Evolutionary conservation across 1,140 invertebrate genomes (phyloP).

Genomic region (Heliconius eleuchia): DNA sequence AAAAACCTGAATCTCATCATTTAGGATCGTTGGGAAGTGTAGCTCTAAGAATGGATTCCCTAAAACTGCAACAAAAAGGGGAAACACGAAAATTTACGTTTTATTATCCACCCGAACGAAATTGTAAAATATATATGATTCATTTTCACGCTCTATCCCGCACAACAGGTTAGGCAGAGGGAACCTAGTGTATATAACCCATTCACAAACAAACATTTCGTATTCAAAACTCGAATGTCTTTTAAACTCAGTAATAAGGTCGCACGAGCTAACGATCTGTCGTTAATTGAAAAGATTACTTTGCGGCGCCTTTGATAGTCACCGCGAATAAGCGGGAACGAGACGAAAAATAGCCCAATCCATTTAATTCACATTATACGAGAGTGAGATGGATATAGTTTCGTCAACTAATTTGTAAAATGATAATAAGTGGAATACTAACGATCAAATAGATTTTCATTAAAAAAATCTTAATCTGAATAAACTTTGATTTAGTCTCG

Average conservation of each 20-base stretch:
- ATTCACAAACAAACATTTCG: neutral
- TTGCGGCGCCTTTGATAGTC: conserved; percentile 29
- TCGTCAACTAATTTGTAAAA: neutral
- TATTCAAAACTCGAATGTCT: conserved; percentile 21
- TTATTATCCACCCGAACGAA: too few relatives aligned
- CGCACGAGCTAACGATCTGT: conserved; percentile 27
- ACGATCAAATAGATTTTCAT: neutral
- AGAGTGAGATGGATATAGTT: neutral
- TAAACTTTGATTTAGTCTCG: neutral
- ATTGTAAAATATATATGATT: too few relatives aligned
- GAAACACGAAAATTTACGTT: too few relatives aligned
- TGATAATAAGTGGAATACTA: conserved; percentile 2
- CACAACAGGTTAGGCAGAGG: too few relatives aligned
- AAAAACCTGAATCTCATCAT: too few relatives aligned
- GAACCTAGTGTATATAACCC: too few relatives aligned
- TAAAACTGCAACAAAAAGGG: too few relatives aligned
- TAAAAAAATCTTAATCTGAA: neutral
- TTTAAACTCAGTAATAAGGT: conserved; percentile 29
- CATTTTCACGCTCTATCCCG: too few relatives aligned
- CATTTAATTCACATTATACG: neutral
- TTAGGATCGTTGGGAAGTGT: too few relatives aligned
- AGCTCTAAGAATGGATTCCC: too few relatives aligned
- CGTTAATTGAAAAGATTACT: conserved; percentile 34
- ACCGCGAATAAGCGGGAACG: neutral
- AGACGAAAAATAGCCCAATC: neutral